Percentiles rank a stretch among this genome's conserved stretches.
Conservation (phyloP, 2,797 vertebrate genomes). For the Alcedo quadribrachys region DNA sequence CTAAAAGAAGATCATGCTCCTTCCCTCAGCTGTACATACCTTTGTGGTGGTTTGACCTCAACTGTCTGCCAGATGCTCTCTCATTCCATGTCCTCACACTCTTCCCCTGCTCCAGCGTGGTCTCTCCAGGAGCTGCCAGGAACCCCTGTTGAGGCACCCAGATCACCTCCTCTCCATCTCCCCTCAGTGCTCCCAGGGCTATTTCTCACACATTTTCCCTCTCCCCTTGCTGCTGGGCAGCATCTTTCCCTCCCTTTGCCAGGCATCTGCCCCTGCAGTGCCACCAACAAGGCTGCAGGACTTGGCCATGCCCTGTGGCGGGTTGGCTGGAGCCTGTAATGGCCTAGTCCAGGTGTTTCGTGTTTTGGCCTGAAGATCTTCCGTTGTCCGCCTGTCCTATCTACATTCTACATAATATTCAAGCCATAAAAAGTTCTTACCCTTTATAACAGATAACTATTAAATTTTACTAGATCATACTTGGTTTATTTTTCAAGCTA, state of each 20-base stretch:
- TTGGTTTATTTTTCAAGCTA: background rate
- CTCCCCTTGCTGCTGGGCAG: rapidly evolving
- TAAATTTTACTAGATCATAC: background rate
- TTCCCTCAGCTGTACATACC: background rate
- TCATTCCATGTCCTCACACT: background rate
- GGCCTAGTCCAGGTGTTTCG: background rate
- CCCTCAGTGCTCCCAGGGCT: rapidly evolving
- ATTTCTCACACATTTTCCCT: background rate
- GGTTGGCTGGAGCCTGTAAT: background rate
- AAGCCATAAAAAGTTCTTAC: background rate
- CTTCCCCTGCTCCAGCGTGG: rapidly evolving
- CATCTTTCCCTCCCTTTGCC: background rate
- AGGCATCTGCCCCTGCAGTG: rapidly evolving
- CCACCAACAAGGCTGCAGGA: rapidly evolving
- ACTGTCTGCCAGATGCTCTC: rapidly evolving
- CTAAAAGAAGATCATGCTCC: background rate
- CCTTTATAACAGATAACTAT: background rate
- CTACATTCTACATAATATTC: background rate
- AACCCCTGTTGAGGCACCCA: rapidly evolving
- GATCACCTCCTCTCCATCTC: background rate
- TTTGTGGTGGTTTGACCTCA: background rate
- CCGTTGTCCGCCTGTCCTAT: background rate
- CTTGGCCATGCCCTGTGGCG: background rate
- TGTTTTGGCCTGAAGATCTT: background rate
- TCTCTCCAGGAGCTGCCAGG: no score